A percentile compares a stretch with the other conserved stretches of the same genome.
Conservation (phyloP, 2,888 invertebrate species). For the Gerris lacustris region DNA sequence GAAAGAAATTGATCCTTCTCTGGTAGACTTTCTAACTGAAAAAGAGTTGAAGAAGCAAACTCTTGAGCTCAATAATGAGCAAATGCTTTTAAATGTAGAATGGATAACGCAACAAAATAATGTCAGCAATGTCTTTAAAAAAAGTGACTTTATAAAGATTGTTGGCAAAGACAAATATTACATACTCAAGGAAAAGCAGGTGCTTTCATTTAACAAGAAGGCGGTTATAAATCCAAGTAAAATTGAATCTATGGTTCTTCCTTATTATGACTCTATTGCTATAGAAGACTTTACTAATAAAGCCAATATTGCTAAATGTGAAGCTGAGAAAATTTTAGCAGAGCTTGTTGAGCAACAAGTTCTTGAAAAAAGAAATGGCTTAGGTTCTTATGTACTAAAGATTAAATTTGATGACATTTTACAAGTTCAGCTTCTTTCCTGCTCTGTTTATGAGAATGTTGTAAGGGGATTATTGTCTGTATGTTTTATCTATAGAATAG, state of each 20-base stretch:
- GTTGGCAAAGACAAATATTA: neutral
- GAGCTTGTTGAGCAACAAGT: slow-evolving; percentile 5
- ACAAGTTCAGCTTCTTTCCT: neutral
- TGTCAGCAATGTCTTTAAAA: neutral
- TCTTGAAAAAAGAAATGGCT: neutral
- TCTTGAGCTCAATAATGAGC: no score
- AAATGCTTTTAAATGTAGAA: no score
- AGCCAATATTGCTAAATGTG: neutral
- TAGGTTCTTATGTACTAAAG: neutral
- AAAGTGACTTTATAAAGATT: neutral
- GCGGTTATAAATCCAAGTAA: slow-evolving; percentile 17
- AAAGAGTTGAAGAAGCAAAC: no score
- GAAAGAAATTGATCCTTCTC: slow-evolving; percentile 19
- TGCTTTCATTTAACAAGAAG: neutral
- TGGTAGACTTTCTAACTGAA: neutral
- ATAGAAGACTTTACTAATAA: slow-evolving; percentile 22
- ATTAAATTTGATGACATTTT: neutral
- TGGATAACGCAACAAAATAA: no score
- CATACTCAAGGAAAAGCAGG: neutral
- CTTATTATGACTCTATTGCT: slow-evolving; percentile 23
- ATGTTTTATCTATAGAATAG: slow-evolving; percentile 10
- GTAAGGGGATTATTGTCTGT: neutral
- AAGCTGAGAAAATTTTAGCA: neutral
- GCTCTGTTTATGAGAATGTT: slow-evolving; percentile 6
- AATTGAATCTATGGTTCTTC: slow-evolving; percentile 15